These are phyloP conservation scores for Diplosoma virens DNA, from an alignment of 23 tunicate genomes.

Conservation along the genomic window DNA sequence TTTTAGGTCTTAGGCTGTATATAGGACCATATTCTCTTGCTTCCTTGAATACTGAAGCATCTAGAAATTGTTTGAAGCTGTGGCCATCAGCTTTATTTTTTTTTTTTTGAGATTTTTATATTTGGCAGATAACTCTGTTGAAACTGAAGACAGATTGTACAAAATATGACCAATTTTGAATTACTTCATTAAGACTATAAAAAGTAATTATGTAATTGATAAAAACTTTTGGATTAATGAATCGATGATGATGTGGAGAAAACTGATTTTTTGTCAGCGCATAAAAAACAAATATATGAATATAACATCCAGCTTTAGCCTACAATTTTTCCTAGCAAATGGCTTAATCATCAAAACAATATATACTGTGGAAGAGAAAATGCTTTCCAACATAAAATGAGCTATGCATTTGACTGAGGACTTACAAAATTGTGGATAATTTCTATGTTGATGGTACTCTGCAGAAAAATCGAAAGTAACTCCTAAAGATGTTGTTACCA, in stretches of 20 bases:
- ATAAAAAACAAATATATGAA: background rate
- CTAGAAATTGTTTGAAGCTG: no score
- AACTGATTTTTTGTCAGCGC: background rate
- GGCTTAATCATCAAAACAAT: background rate
- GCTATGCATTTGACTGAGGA: background rate
- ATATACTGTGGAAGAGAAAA: background rate
- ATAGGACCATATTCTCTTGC: background rate
- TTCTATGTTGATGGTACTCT: background rate
- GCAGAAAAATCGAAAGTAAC: background rate
- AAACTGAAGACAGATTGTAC: background rate
- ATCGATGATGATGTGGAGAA: background rate
- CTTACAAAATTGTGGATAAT: no score
- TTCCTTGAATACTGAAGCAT: background rate
- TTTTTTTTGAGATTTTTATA: no score
- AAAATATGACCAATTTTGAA: background rate
- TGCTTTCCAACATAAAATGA: background rate
- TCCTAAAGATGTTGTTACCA: background rate
- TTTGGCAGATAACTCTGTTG: background rate
- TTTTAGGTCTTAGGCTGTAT: background rate
- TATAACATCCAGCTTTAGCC: background rate
- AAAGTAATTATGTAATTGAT: background rate
- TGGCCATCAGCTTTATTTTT: no score
- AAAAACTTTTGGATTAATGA: background rate
- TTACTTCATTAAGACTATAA: background rate
- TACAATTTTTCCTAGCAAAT: background rate